Conservation (phyloP, 2,888 invertebrate genomes). For the Harpalus rubripes region DNA sequence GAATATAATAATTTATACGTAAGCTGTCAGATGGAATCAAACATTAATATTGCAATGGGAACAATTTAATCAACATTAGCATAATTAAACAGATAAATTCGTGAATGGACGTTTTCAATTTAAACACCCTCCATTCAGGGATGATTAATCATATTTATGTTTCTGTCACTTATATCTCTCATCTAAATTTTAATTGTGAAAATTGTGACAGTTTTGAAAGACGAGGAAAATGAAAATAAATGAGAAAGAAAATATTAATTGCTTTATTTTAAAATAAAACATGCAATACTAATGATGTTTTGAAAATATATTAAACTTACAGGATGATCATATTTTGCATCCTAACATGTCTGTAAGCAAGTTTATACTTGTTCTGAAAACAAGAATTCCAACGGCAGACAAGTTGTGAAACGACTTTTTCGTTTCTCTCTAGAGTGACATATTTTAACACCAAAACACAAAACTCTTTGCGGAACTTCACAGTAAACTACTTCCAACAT, state of each 20-base stretch:
- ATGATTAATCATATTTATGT: conserved; percentile 8
- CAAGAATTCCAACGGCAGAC: no score
- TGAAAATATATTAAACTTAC: no score
- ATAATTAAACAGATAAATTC: conserved; percentile 29
- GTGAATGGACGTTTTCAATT: conserved; percentile 12
- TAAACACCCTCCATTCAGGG: conserved; percentile 10
- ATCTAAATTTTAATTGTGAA: conserved; percentile 10
- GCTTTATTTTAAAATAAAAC: no score
- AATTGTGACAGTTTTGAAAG: background rate
- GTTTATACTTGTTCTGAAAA: no score
- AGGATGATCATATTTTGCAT: no score
- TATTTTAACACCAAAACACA: no score
- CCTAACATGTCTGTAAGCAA: no score
- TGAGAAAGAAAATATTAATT: background rate
- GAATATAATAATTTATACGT: background rate
- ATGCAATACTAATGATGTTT: no score
- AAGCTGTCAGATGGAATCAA: background rate
- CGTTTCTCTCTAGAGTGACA: no score
- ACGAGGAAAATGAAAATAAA: background rate
- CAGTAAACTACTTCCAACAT: no score
- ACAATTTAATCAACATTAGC: conserved; percentile 16
- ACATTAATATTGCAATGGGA: background rate
- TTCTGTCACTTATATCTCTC: background rate
- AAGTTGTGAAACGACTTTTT: no score
- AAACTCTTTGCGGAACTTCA: no score